phyloP scores from a whole-genome alignment of 2,797 vertebrate species.

The Gambelia wislizenii region DNA sequence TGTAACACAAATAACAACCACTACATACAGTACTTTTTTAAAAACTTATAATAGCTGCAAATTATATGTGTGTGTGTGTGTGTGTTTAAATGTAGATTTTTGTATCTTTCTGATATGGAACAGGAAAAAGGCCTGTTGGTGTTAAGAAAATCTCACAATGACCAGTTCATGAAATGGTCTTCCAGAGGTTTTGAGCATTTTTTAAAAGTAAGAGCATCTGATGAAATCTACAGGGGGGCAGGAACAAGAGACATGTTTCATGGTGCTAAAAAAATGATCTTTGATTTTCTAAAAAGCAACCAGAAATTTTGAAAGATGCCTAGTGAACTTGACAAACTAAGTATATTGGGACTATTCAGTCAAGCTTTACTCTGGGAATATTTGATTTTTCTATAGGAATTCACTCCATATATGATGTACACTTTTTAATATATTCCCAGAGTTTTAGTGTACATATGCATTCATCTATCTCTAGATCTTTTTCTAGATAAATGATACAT shows the following conservation, averaged over 20 bases:
- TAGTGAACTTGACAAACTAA: neutral
- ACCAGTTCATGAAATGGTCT: neutral
- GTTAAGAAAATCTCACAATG: accelerated
- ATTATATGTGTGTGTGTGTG: no score
- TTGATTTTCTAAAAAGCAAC: no score
- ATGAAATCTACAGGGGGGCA: no score
- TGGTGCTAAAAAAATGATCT: no score
- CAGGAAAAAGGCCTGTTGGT: neutral
- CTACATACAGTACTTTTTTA: no score
- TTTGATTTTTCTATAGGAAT: neutral
- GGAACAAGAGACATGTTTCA: no score
- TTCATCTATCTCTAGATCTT: conserved; percentile 40
- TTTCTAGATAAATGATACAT: conserved; percentile 46
- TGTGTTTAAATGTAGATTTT: no score
- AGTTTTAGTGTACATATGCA: conserved; percentile 37
- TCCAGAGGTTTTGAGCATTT: neutral
- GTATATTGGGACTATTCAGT: conserved; percentile 12
- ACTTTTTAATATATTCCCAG: conserved; percentile 53
- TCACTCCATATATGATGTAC: neutral
- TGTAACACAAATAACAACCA: neutral
- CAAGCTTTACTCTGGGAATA: conserved; percentile 20
- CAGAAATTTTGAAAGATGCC: accelerated
- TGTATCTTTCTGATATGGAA: neutral
- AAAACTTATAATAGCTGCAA: no score
- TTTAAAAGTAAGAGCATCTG: no score